Percentiles rank a stretch among this genome's conserved stretches.
Evolutionary conservation across 2,888 invertebrate genomes (phyloP).

Genomic region (Tinea semifulvella): DNA sequence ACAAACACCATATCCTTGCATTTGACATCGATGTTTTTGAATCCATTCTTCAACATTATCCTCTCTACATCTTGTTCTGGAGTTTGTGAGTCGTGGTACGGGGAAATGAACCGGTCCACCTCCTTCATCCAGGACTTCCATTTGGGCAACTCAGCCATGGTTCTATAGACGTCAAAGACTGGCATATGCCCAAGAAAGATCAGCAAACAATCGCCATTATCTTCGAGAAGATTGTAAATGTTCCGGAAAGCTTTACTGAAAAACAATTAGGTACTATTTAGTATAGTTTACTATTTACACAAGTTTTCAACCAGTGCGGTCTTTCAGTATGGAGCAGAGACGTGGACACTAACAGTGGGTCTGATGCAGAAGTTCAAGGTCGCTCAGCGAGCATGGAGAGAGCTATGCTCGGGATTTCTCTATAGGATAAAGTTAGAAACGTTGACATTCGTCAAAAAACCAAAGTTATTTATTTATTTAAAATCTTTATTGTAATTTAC

Average conservation of each 20-base stretch:
- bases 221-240: slow-evolving; percentile 71
- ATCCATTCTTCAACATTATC: slow-evolving; percentile 67
- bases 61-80: slow-evolving; percentile 65
- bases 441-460: neutral
- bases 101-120: slow-evolving; percentile 65
- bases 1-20: slow-evolving; percentile 65
- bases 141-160: slow-evolving; percentile 48
- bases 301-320: too few relatives aligned
- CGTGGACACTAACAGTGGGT: too few relatives aligned
- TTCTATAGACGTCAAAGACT: slow-evolving; percentile 73
- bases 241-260: slow-evolving; percentile 70
- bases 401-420: too few relatives aligned
- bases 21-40: slow-evolving; percentile 67
- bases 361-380: too few relatives aligned
- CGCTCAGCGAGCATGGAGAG: too few relatives aligned
- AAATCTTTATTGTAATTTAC: too few relatives aligned
- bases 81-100: slow-evolving; percentile 65
- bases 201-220: slow-evolving; percentile 74
- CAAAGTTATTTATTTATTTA: neutral
- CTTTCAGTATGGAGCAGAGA: too few relatives aligned
- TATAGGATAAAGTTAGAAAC: too few relatives aligned
- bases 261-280: too few relatives aligned
- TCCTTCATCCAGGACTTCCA: slow-evolving; percentile 72
- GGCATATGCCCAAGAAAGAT: slow-evolving; percentile 75
- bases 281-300: too few relatives aligned